These are phyloP conservation scores for Notolepis coatsorum DNA, from an alignment of 2,797 vertebrate genomes.

Conservation along the genomic window DNA sequence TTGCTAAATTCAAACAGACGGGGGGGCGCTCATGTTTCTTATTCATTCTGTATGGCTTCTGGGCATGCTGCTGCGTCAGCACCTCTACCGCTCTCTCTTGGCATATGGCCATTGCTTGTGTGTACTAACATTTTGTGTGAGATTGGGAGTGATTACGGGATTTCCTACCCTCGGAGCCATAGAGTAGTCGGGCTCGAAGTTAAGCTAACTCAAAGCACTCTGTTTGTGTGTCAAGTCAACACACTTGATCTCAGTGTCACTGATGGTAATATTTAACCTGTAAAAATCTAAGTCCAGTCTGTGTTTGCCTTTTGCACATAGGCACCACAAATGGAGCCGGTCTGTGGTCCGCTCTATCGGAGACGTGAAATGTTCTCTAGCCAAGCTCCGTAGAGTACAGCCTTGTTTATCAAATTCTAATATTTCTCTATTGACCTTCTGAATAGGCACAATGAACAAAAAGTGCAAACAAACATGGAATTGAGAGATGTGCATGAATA, in stretches of 20 bases:
- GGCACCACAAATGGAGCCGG: neutral
- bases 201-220: constrained; percentile 27
- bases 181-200: constrained; percentile 20
- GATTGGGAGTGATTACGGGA: constrained; percentile 13
- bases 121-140: constrained; percentile 19
- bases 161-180: constrained; percentile 25
- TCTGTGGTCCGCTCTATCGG: neutral
- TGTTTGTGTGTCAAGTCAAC: constrained; percentile 1
- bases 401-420: no score
- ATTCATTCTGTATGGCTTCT: constrained; percentile 1
- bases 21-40: no score
- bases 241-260: neutral
- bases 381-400: neutral
- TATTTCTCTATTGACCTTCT: no score
- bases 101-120: neutral
- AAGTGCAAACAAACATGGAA: no score
- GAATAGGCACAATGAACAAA: no score
- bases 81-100: neutral
- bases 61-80: neutral
- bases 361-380: neutral
- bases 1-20: constrained; percentile 28
- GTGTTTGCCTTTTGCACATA: constrained; percentile 11
- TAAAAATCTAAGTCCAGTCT: neutral
- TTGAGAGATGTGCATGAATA: no score
- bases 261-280: constrained; percentile 4